Evolutionary conservation across 2,797 vertebrate species (phyloP).

Genomic region (Leptodactylus fallax): DNA sequence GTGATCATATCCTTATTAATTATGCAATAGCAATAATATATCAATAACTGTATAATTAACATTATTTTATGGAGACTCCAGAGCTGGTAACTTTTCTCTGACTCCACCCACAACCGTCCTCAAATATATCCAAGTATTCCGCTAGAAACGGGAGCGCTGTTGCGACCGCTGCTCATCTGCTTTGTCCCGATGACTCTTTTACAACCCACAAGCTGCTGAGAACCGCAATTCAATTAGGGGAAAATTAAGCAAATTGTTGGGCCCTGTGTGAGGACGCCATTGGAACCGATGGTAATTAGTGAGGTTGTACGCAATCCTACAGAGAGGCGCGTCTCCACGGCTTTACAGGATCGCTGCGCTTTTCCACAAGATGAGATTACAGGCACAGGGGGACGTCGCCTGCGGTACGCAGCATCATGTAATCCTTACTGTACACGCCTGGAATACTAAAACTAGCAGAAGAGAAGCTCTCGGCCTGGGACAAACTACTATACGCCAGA

Average conservation of each 20-base stretch:
- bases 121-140: no score
- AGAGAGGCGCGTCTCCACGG: background rate
- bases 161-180: background rate
- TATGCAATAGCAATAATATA: no score
- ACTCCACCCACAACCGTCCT: no score
- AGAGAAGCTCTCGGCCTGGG: no score
- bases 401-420: background rate
- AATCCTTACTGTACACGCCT: conserved; percentile 3
- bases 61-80: no score
- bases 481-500: background rate
- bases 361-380: conserved; percentile 7
- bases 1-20: no score
- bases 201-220: background rate
- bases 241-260: conserved; percentile 17
- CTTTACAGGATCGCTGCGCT: background rate
- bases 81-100: no score
- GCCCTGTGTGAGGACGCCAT: background rate
- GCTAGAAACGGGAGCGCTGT: background rate
- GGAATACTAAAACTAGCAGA: background rate
- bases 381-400: background rate
- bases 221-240: background rate
- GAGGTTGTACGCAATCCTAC: background rate
- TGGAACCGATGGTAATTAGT: background rate
- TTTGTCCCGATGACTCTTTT: no score
- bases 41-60: no score